These are phyloP conservation scores for Micropoecilia bifurca DNA, from an alignment of 2,797 vertebrate species.

Conservation along the genomic window DNA sequence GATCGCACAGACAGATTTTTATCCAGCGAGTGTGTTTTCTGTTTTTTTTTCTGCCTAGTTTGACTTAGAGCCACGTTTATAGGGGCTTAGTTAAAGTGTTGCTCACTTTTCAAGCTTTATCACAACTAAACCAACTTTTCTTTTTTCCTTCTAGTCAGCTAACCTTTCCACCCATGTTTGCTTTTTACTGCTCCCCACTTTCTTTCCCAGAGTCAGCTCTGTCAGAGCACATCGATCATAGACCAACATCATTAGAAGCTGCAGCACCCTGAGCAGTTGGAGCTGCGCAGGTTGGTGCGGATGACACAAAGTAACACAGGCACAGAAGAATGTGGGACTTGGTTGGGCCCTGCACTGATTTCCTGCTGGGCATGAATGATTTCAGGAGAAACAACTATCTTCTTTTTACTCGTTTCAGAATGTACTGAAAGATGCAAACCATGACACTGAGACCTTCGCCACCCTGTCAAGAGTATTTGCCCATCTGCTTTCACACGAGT, in stretches of 20 bases:
- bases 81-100: neutral
- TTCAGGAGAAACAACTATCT: slow-evolving; percentile 54
- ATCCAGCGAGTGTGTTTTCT: slow-evolving; percentile 5
- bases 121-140: neutral
- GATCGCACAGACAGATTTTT: slow-evolving; percentile 45
- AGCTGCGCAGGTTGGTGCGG: slow-evolving; percentile 46
- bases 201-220: slow-evolving; percentile 38
- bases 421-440: slow-evolving; percentile 57
- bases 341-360: slow-evolving; percentile 68
- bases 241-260: slow-evolving; percentile 68
- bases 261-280: slow-evolving; percentile 40
- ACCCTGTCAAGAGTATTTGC: neutral
- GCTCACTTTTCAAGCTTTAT: neutral
- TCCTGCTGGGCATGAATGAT: slow-evolving; percentile 67
- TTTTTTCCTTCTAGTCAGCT: neutral
- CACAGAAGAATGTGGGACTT: slow-evolving; percentile 36
- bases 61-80: slow-evolving; percentile 18
- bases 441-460: slow-evolving; percentile 45
- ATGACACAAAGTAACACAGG: slow-evolving; percentile 32
- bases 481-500: neutral
- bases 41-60: slow-evolving; percentile 10
- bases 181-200: slow-evolving; percentile 18
- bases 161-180: slow-evolving; percentile 36
- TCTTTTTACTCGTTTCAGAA: slow-evolving; percentile 38
- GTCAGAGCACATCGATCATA: slow-evolving; percentile 48